These are phyloP conservation scores for Labrus mixtus DNA, from an alignment of 2,113 vertebrate genomes.

Conservation along the genomic window DNA sequence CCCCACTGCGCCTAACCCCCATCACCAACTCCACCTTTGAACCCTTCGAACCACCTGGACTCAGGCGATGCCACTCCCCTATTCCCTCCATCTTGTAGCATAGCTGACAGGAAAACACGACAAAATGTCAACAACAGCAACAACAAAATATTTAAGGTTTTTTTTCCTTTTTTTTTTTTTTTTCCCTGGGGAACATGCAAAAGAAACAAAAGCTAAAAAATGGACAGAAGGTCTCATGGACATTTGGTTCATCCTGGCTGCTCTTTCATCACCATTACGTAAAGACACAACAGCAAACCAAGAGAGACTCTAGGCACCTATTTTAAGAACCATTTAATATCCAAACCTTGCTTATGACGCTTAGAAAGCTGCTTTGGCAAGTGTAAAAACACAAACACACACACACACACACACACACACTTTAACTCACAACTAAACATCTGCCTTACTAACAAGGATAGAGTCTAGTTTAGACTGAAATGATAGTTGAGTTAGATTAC, in stretches of 20 bases:
- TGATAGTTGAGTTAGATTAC: conserved; percentile 53
- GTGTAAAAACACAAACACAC: background rate
- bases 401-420: too few species aligned
- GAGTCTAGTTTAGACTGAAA: conserved; percentile 42
- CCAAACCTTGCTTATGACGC: conserved; percentile 27
- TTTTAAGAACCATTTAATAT: conserved; percentile 33
- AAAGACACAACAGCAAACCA: conserved; percentile 5
- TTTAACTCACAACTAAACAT: conserved; percentile 43
- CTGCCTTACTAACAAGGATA: conserved; percentile 61
- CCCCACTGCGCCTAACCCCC: conserved; percentile 88
- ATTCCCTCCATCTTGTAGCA: conserved; percentile 93
- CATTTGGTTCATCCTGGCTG: conserved; percentile 14
- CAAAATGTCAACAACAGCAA: conserved; percentile 37
- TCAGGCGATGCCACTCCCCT: conserved; percentile 89
- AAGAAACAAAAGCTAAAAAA: conserved; percentile 12
- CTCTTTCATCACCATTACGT: conserved; percentile 16
- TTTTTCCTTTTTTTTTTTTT: background rate
- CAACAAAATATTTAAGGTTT: background rate
- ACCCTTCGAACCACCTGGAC: conserved; percentile 86
- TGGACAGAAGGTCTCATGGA: conserved; percentile 6
- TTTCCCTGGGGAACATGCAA: conserved; percentile 2
- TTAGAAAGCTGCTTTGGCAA: conserved; percentile 52
- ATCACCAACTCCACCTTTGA: conserved; percentile 85
- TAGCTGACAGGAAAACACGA: conserved; percentile 10
- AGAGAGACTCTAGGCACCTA: conserved; percentile 20